phyloP scores from a whole-genome alignment of 2,113 vertebrate species.

The Dolichallabes microphthalmus region DNA sequence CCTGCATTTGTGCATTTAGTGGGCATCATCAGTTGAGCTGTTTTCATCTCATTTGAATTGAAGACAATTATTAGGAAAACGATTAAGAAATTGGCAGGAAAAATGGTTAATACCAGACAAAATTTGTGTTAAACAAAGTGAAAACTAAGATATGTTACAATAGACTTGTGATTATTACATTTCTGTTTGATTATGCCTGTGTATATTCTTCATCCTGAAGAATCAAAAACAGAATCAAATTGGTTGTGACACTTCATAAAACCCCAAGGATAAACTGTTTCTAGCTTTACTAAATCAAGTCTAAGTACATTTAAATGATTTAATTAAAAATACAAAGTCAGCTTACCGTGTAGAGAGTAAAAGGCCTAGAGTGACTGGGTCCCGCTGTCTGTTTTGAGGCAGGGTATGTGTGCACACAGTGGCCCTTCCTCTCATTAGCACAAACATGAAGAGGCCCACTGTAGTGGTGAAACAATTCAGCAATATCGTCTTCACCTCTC shows the following conservation, averaged over 20 bases:
- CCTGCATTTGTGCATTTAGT: constrained; percentile 12
- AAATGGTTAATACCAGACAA: background rate
- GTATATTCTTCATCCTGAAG: constrained; percentile 8
- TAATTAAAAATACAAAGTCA: constrained; percentile 56
- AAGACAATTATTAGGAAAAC: constrained; percentile 4
- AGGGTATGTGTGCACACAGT: constrained; percentile 25
- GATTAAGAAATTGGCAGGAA: background rate
- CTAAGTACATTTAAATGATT: constrained; percentile 53
- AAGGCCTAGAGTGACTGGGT: constrained; percentile 2
- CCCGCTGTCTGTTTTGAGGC: constrained; percentile 32
- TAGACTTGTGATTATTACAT: background rate
- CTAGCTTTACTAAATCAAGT: constrained; percentile 53
- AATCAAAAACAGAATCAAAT: constrained; percentile 47
- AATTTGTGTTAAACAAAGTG: constrained; percentile 10
- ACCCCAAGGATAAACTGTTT: constrained; percentile 47
- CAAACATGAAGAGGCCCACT: constrained; percentile 41
- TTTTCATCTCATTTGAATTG: constrained; percentile 11
- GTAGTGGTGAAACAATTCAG: constrained; percentile 48
- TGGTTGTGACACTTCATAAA: constrained; percentile 41
- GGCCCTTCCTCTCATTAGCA: constrained; percentile 37
- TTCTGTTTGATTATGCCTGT: constrained; percentile 7
- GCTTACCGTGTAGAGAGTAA: constrained; percentile 14
- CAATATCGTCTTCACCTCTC: constrained; percentile 37
- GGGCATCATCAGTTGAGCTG: background rate
- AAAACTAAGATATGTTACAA: background rate